Base-by-base conservation (phyloP, 2,113 vertebrate genomes). In the Isurus oxyrinchus region DNA sequence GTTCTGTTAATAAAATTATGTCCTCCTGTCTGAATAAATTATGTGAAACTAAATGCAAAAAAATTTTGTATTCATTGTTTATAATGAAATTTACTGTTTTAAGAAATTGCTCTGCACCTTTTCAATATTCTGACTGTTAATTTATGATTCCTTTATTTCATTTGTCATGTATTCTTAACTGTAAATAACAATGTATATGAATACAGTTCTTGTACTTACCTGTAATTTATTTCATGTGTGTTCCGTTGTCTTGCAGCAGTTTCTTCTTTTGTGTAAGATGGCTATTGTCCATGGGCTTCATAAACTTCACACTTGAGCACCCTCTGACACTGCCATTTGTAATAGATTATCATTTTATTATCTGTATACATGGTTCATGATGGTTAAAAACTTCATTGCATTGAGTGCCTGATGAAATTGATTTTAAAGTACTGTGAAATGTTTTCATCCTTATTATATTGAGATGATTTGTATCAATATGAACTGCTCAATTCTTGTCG, bases 51-150 rank as follows among this genome's bases (percentile, higher is more conserved):
- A 69, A 72, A 79, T 96, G 96, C 94, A 88, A 96, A 96, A 86
- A 96, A 67, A 53, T 96, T 96, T 96, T 97, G 97, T 97, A 97
- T 97, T 96, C 97, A 96, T 96, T 97, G 21, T 96, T 96, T 97
- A 97, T 97, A 97, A 96, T 97, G 79, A 97, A 97, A 63, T 81
- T 66, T 95, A 76, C 44, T 96, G 96, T 84, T 84, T 84, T 81
- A 69, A 49, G 69, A 95, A 95, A 72, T 95, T 94, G 90, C 63
- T 63, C 59, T 53, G 72, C 49, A 69, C 66, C 94, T 76, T 76
- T 72, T 95, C 23, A 76, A 95, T 95, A 95, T 72, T 94, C 14
- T 95, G 67, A 72, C 49, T 95, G 94, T 95, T 95, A 95, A 95
- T 95, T 95, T 95, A 95, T 95, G 61, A 53, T 49, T 95, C 55